Conservation (phyloP, 1,140 invertebrate species). For the Magallana angulata region DNA sequence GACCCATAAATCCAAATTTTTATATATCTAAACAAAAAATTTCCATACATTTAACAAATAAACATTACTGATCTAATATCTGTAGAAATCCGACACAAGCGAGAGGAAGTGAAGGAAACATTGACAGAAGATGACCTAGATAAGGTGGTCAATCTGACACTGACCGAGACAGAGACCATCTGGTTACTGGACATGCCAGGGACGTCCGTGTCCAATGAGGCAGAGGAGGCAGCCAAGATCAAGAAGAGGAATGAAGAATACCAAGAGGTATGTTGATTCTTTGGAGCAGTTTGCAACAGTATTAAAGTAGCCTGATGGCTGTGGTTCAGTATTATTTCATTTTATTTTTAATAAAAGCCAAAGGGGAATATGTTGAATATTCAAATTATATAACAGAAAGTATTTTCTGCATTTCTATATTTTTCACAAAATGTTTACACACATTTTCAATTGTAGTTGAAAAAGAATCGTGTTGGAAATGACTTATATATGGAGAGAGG, state of each 20-base stretch:
- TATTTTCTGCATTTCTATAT: not conserved
- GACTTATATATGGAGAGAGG: slow-evolving; percentile 77
- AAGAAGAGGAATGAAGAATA: slow-evolving; percentile 74
- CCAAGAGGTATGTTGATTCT: slow-evolving; percentile 65
- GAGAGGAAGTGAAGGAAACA: slow-evolving; percentile 74
- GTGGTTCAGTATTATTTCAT: no score
- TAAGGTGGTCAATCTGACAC: slow-evolving; percentile 71
- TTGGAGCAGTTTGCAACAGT: no score
- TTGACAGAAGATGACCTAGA: slow-evolving; percentile 72
- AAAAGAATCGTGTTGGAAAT: slow-evolving; percentile 76
- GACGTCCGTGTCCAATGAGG: slow-evolving; percentile 73
- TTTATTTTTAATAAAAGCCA: no score
- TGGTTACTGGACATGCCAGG: slow-evolving; percentile 76
- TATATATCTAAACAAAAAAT: not conserved
- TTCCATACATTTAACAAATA: not conserved
- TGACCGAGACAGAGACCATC: slow-evolving; percentile 78
- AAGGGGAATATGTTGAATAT: no score
- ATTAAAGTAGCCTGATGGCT: no score
- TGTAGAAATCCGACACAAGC: slow-evolving; percentile 69
- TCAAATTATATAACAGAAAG: no score
- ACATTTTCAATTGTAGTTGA: slow-evolving; percentile 66
- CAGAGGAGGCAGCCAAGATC: slow-evolving; percentile 71
- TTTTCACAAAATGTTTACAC: not conserved
- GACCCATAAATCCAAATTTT: not conserved
- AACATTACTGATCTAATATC: not conserved